Percentiles rank a stretch among this genome's conserved stretches.
Conservation (phyloP, 1,140 invertebrate genomes). For the Neoseiulus cucumeris region DNA sequence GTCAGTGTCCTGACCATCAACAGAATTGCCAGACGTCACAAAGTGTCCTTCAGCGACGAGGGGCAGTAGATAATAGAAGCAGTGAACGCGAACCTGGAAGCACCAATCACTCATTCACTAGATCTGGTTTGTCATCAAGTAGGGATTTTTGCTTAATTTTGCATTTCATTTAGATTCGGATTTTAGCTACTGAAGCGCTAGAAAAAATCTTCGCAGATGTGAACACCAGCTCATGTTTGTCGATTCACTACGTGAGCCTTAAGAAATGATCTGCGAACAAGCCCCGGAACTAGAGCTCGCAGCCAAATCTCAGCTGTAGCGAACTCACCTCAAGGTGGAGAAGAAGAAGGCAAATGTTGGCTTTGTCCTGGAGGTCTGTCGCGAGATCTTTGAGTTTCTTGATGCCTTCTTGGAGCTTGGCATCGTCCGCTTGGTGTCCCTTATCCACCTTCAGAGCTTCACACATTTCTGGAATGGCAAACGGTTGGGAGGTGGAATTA, state of each 20-base stretch:
- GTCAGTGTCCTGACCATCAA: constrained; percentile 45
- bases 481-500: no score
- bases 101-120: neutral
- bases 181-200: no score
- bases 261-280: no score
- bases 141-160: neutral
- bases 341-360: constrained; percentile 69
- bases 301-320: no score
- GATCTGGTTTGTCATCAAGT: neutral
- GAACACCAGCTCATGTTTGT: no score
- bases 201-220: no score
- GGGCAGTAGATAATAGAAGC: constrained; percentile 66
- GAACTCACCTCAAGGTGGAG: constrained; percentile 61
- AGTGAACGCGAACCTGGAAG: constrained; percentile 59
- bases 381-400: constrained; percentile 37
- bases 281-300: no score
- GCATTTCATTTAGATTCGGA: no score
- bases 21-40: neutral
- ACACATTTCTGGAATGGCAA: constrained; percentile 6
- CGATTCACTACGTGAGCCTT: no score
- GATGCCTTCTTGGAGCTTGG: neutral
- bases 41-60: constrained; percentile 32
- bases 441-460: neutral
- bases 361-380: constrained; percentile 61
- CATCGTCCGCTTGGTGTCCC: neutral